Evolutionary conservation across 1,140 invertebrate genomes (phyloP), one percentile per base, ranked within the genome.

Genomic region (Rhyzopertha dominica): DNA sequence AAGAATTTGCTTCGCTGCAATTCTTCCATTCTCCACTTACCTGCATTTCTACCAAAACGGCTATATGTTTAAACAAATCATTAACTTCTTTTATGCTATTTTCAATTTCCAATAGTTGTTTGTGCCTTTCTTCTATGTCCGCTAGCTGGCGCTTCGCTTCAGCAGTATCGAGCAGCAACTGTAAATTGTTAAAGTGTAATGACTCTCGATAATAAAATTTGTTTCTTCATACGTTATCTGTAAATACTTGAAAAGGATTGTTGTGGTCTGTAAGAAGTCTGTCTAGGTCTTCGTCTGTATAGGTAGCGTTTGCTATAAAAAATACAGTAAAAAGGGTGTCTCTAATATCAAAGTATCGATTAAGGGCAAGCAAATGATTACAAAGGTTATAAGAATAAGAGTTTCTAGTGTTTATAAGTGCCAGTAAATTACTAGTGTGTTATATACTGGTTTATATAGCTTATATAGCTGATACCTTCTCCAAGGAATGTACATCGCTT

Each of bases 51-150:
- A 89, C 76, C 19, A 86, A 69, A 66, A 84, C 78, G 24, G 84
- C 82, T 66, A 90, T 78, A 67, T 88, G 82, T 56, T 80, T 71
- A 71, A 93, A 93, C 71, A 93, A 81, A 54, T 90, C 86, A 63
- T 80, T 80, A 29, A 95, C 71, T 67, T 92, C 87, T 50, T 68
- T 68, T 49, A 94, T 80, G 52, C 83, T 81, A 53, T 77, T 83
- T 75, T 94, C 90, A 39, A 91, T 73, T 67, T 89, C 86, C 44
- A 87, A 69, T 51, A 94, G 80, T 70, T 92, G 87, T 46, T 80
- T 77, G 62, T 91, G 89, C 41, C 89, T 74, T 45, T 78, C 83
- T 74, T 92, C 80, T 52, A 90, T 84, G 51, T 91, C 89, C 41
- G 82, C 81, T 56, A 95, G 70, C 49, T 82, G 80, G 63, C 82